These are phyloP conservation scores for Hipposideros armiger DNA, from an alignment of 2,113 vertebrate species.

Conservation along the genomic window DNA sequence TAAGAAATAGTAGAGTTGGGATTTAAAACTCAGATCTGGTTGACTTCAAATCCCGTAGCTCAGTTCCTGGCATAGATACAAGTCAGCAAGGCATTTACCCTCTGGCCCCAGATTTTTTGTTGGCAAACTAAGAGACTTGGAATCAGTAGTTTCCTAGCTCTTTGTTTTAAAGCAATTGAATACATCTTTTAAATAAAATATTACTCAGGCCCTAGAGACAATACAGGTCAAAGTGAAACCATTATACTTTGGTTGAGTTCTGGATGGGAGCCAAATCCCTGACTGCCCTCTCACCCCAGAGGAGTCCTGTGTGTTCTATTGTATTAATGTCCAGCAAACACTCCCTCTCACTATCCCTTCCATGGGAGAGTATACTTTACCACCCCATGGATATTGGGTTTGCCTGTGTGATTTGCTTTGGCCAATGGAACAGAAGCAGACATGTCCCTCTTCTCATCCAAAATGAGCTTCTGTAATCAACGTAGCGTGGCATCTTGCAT, in stretches of 20 bases:
- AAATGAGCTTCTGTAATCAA: neutral
- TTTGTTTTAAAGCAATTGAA: neutral
- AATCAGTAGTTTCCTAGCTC: neutral
- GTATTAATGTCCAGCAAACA: neutral
- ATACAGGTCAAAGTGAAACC: constrained; percentile 18
- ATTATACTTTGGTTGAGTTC: neutral
- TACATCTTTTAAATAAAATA: constrained; percentile 54
- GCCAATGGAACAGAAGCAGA: neutral
- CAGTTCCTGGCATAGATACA: neutral
- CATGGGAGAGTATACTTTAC: neutral
- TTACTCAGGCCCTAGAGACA: neutral
- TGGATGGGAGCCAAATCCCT: neutral
- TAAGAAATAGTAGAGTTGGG: neutral
- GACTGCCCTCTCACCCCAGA: neutral
- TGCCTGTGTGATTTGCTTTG: neutral
- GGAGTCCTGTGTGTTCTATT: neutral
- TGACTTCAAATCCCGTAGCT: neutral
- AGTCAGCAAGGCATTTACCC: neutral
- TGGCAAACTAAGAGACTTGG: neutral
- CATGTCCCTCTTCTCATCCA: neutral
- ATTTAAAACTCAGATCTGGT: neutral
- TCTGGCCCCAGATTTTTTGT: constrained; percentile 2
- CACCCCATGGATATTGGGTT: neutral
- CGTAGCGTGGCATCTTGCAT: neutral
- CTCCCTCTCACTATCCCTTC: neutral